These are phyloP conservation scores for Leptinotarsa defecta DNA, from an alignment of 1,140 invertebrate genomes.

Conservation along the genomic window DNA sequence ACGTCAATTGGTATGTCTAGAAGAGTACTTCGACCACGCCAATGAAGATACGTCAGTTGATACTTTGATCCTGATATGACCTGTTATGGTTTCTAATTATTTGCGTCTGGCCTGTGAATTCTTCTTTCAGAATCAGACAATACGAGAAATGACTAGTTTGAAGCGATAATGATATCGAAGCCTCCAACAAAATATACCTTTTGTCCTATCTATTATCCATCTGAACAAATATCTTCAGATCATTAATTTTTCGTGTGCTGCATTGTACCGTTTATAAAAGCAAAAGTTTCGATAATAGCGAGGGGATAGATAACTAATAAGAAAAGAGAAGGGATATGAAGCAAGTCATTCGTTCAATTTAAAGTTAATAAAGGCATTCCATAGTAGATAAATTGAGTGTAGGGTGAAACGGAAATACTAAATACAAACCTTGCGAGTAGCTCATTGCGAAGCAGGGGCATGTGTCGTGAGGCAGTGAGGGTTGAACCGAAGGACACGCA, in stretches of 20 bases:
- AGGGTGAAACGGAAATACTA: background rate
- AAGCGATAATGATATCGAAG: background rate
- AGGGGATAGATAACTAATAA: background rate
- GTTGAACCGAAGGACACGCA: slow-evolving; percentile 47
- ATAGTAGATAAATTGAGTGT: slow-evolving; percentile 6
- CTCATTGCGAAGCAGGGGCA: slow-evolving; percentile 52
- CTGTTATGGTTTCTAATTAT: too few relatives aligned
- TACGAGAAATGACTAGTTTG: too few relatives aligned
- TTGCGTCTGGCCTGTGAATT: too few relatives aligned
- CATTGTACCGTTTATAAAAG: background rate
- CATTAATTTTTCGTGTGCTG: background rate
- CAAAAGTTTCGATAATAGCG: slow-evolving; percentile 5
- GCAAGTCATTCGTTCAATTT: slow-evolving; percentile 21
- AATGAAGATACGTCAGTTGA: too few relatives aligned
- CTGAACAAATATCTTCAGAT: background rate
- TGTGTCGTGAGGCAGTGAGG: slow-evolving; percentile 47
- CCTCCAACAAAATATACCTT: background rate
- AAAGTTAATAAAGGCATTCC: slow-evolving; percentile 16
- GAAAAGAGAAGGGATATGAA: background rate
- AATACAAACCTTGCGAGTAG: slow-evolving; percentile 53
- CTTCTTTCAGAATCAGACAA: too few relatives aligned
- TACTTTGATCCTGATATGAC: too few relatives aligned
- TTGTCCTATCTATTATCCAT: background rate
- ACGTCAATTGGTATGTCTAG: too few relatives aligned
- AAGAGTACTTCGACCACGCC: too few relatives aligned